These are phyloP conservation scores for Agelas oroides DNA, from an alignment of 37 sponge, comb jelly and placozoan genomes.

Conservation along the genomic window DNA sequence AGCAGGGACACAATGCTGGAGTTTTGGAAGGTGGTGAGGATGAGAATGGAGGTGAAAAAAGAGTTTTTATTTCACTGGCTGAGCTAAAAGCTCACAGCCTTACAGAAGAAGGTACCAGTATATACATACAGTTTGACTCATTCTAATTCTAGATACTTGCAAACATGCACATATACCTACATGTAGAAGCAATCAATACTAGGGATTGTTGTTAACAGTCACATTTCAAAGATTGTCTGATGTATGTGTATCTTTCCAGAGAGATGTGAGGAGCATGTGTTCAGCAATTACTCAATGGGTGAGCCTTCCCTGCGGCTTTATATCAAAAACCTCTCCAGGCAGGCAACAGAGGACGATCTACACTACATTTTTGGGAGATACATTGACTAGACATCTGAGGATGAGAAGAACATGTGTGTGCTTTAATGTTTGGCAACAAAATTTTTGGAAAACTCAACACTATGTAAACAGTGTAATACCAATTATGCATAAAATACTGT, in stretches of 20 bases:
- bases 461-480: too few species aligned
- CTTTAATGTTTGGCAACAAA: too few species aligned
- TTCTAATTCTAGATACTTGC: not conserved
- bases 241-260: conserved; percentile 21
- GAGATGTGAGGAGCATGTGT: conserved; percentile 52
- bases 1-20: too few species aligned
- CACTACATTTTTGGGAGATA: conserved; percentile 80
- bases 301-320: conserved; percentile 88
- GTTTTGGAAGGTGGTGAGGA: too few species aligned
- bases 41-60: too few species aligned
- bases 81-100: conserved; percentile 12
- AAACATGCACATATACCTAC: not conserved
- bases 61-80: not conserved
- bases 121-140: not conserved
- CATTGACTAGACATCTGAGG: conserved; percentile 54
- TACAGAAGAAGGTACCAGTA: conserved; percentile 1
- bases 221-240: too few species aligned
- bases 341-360: conserved; percentile 72
- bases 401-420: conserved; percentile 56
- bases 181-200: not conserved
- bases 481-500: too few species aligned
- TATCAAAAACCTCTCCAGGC: conserved; percentile 90
- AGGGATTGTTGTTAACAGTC: too few species aligned
- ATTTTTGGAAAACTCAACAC: too few species aligned
- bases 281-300: conserved; percentile 65